Evolutionary conservation across 2,888 invertebrate genomes (phyloP).

Genomic region (Mactromeris polynyma): DNA sequence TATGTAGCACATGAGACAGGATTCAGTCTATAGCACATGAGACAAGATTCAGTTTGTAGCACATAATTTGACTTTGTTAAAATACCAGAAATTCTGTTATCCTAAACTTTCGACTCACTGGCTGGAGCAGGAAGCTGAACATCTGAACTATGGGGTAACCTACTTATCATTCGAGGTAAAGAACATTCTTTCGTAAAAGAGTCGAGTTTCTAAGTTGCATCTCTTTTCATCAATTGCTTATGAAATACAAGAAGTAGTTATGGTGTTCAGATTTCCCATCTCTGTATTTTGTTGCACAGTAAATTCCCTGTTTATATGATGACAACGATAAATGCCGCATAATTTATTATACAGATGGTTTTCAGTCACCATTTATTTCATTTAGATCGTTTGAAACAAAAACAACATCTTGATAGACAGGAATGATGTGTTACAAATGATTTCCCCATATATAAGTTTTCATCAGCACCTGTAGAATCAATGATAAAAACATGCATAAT

Average conservation of each 20-base stretch:
- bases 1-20: no score
- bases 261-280: not conserved
- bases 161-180: no score
- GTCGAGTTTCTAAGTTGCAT: no score
- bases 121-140: no score
- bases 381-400: not conserved
- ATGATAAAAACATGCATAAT: conserved; percentile 30
- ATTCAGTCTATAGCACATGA: no score
- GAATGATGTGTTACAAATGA: not conserved
- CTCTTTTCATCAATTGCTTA: not conserved
- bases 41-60: no score
- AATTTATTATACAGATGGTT: not conserved
- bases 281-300: not conserved
- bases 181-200: no score
- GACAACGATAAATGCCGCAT: not conserved
- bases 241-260: not conserved
- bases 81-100: no score
- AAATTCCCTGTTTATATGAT: not conserved
- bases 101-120: no score
- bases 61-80: no score
- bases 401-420: not conserved
- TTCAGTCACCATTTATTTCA: not conserved
- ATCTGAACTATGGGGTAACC: no score
- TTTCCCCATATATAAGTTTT: not conserved
- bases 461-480: not conserved